Evolutionary conservation across 1,140 invertebrate species (phyloP).

Genomic region (Danaus plexippus): DNA sequence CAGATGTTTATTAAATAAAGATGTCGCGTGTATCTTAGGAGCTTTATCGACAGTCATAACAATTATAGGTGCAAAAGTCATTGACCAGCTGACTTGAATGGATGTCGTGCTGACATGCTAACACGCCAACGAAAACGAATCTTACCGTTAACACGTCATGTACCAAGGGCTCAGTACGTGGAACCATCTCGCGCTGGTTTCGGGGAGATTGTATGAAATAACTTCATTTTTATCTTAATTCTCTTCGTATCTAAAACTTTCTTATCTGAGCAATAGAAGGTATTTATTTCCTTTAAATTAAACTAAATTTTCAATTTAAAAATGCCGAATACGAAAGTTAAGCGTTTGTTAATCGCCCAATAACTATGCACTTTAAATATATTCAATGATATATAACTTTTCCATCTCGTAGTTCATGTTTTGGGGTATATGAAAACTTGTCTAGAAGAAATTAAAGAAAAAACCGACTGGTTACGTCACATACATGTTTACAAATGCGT

Average conservation of each 20-base stretch:
- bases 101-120: conserved; percentile 33
- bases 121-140: conserved; percentile 34
- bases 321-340: too few relatives aligned
- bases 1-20: not conserved
- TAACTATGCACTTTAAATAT: too few relatives aligned
- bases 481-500: conserved; percentile 48
- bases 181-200: too few relatives aligned
- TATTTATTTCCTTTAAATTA: too few relatives aligned
- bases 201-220: too few relatives aligned
- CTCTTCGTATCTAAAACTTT: too few relatives aligned
- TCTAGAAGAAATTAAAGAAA: conserved; percentile 15
- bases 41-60: conserved; percentile 21
- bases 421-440: not conserved
- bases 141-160: conserved; percentile 24
- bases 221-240: too few relatives aligned
- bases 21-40: conserved; percentile 18
- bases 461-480: conserved; percentile 39
- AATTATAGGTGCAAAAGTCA: conserved; percentile 33
- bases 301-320: too few relatives aligned
- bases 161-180: conserved; percentile 9
- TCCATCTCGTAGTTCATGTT: too few relatives aligned
- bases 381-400: too few relatives aligned
- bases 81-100: conserved; percentile 32
- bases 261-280: too few relatives aligned
- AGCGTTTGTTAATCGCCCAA: too few relatives aligned